A percentile compares a stretch with the other conserved stretches of the same genome.
These are phyloP conservation scores for Chrosomus eos DNA, from an alignment of 2,797 vertebrate species.

Conservation along the genomic window DNA sequence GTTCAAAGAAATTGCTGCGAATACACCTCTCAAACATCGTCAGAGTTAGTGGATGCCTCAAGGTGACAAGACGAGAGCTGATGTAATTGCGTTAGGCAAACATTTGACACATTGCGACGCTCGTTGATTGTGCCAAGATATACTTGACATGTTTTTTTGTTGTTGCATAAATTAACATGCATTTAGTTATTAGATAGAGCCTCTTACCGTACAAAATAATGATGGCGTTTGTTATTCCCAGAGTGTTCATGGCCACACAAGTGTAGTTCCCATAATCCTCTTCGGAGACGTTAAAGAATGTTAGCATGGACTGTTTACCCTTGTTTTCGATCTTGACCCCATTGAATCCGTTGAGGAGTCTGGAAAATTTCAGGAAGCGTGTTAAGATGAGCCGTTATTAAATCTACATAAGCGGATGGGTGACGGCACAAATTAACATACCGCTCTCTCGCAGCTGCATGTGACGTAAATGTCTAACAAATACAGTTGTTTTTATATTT, in stretches of 20 bases:
- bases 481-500: not conserved
- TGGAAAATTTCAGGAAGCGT: constrained; percentile 65
- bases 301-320: constrained; percentile 91
- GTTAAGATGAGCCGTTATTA: not conserved
- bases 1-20: not conserved
- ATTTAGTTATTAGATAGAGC: not conserved
- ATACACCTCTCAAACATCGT: not conserved
- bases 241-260: constrained; percentile 91
- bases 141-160: constrained; percentile 16
- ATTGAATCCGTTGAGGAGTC: constrained; percentile 89
- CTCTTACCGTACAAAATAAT: constrained; percentile 93
- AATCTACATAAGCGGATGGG: not conserved
- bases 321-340: constrained; percentile 96
- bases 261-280: constrained; percentile 98
- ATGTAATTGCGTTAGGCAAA: constrained; percentile 36
- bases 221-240: constrained; percentile 96
- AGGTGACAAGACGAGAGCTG: not conserved
- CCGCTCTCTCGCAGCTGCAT: not conserved
- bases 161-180: constrained; percentile 37
- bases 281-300: constrained; percentile 97
- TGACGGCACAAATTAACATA: not conserved
- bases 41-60: not conserved
- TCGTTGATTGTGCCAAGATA: constrained; percentile 19
- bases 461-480: not conserved
- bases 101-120: constrained; percentile 31